phyloP scores from a whole-genome alignment of 2,888 invertebrate genomes.

The Papilio elwesi region DNA sequence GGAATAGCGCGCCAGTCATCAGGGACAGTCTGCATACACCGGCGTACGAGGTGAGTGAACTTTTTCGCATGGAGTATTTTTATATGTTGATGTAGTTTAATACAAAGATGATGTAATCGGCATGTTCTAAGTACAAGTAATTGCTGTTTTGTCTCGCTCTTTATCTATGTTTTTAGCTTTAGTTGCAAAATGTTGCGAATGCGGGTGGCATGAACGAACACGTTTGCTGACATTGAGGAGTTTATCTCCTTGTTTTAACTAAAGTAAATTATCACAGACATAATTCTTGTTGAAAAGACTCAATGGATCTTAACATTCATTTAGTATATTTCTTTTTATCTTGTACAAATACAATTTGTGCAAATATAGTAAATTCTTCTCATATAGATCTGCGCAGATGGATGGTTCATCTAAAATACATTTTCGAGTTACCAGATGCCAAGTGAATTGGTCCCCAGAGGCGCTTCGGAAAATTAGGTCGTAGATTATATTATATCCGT shows the following conservation, averaged over 20 bases:
- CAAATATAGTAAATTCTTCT: no score
- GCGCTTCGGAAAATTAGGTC: slow-evolving; percentile 23
- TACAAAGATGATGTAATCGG: slow-evolving; percentile 17
- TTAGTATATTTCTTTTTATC: no score
- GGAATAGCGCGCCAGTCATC: slow-evolving; percentile 86
- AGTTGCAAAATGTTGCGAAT: slow-evolving; percentile 15
- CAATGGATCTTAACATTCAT: not conserved
- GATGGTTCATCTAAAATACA: slow-evolving; percentile 30
- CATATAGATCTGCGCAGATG: not conserved
- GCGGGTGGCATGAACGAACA: slow-evolving; percentile 20
- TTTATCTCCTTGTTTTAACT: not conserved
- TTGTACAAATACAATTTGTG: no score
- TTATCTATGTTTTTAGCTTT: slow-evolving; percentile 18
- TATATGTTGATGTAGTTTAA: slow-evolving; percentile 7
- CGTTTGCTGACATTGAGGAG: slow-evolving; percentile 18
- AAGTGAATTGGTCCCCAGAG: slow-evolving; percentile 25
- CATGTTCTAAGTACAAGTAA: slow-evolving; percentile 12
- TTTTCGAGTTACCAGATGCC: slow-evolving; percentile 32
- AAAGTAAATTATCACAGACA: not conserved
- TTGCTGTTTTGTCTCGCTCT: slow-evolving; percentile 20
- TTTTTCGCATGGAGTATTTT: slow-evolving; percentile 1
- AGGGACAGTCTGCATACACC: slow-evolving; percentile 87
- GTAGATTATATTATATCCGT: slow-evolving; percentile 18
- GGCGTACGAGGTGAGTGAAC: slow-evolving; percentile 86
- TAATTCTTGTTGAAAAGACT: not conserved